phyloP scores from a whole-genome alignment of 2,113 vertebrate genomes.

The Cryptomyrus ogoouensis region DNA sequence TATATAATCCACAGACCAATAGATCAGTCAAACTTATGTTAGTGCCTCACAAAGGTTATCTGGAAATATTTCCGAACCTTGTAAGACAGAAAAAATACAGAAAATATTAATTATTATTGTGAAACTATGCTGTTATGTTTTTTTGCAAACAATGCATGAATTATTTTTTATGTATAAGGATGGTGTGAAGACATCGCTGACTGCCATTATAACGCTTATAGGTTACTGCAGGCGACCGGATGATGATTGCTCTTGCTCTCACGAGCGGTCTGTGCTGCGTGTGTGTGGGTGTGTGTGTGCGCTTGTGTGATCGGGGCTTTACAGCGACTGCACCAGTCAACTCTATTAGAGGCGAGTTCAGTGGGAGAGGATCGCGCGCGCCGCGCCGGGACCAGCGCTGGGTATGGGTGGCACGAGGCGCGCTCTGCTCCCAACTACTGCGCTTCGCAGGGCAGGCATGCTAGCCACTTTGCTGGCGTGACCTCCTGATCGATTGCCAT shows the following conservation, averaged over 20 bases:
- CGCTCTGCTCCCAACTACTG: background rate
- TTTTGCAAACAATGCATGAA: background rate
- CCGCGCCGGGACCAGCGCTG: background rate
- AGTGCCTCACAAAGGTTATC: background rate
- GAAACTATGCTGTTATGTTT: background rate
- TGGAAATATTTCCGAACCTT: background rate
- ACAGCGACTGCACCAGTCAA: slow-evolving; percentile 12
- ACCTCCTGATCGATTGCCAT: background rate
- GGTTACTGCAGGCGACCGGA: background rate
- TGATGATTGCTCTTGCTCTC: background rate
- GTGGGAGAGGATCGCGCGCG: background rate
- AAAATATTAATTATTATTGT: background rate
- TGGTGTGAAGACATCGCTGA: background rate
- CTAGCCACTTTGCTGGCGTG: background rate
- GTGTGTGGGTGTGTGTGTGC: background rate
- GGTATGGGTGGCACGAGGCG: slow-evolving; percentile 9
- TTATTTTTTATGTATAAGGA: background rate
- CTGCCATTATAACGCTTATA: background rate
- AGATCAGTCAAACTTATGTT: background rate
- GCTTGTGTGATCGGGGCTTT: background rate
- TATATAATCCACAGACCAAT: background rate
- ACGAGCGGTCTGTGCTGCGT: background rate
- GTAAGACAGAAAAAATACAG: background rate
- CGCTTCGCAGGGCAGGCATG: background rate
- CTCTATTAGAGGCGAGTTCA: slow-evolving; percentile 12